These are phyloP conservation scores for Hirtodrosophila trivittata DNA, from an alignment of 2,888 invertebrate species.

Conservation along the genomic window DNA sequence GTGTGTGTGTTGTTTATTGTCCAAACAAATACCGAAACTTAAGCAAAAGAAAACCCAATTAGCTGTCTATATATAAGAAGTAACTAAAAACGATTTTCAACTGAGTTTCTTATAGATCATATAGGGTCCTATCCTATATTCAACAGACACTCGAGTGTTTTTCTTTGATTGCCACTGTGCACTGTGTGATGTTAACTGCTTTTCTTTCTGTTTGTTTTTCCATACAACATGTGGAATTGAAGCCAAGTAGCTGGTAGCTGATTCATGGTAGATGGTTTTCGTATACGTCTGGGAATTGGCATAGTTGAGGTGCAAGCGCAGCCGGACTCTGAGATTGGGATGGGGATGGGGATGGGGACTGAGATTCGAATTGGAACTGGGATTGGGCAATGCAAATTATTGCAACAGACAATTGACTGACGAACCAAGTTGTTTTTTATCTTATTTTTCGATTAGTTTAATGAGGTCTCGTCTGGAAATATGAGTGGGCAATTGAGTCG, in stretches of 20 bases:
- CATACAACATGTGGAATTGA: constrained; percentile 35
- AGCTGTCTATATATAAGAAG: no score
- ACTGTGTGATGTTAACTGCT: constrained; percentile 24
- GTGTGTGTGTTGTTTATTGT: constrained; percentile 37
- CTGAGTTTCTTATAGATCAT: constrained; percentile 1
- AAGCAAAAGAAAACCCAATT: constrained; percentile 27
- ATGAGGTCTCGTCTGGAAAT: background rate
- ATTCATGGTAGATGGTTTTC: no score
- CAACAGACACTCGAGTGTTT: no score
- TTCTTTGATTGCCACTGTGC: constrained; percentile 46
- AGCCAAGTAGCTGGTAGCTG: constrained; percentile 25
- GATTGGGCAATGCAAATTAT: constrained; percentile 74
- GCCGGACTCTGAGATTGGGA: background rate
- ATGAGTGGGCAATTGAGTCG: no score
- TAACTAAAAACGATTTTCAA: constrained; percentile 39
- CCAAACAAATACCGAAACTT: constrained; percentile 41
- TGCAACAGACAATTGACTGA: constrained; percentile 62
- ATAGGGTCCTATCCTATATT: no score
- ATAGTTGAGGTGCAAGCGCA: constrained; percentile 28
- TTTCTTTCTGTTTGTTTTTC: constrained; percentile 64
- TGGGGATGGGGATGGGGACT: constrained; percentile 8
- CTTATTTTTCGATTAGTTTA: no score
- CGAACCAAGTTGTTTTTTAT: no score
- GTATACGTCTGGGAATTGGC: constrained; percentile 42
- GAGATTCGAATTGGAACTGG: constrained; percentile 19